phyloP scores from a whole-genome alignment of 2,888 invertebrate genomes.

The Scotopteryx bipunctaria region DNA sequence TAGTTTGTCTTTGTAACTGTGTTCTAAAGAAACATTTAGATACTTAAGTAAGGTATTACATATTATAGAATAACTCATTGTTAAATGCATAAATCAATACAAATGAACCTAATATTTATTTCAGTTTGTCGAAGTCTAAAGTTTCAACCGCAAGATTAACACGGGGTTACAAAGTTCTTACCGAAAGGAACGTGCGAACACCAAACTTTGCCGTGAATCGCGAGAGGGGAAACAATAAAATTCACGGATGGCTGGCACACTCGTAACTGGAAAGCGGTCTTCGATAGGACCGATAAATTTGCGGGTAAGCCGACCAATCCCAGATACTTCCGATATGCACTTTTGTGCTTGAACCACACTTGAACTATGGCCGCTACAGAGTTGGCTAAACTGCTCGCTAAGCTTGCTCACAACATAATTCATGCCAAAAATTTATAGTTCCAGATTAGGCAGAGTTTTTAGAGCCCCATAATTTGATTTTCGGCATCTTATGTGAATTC shows the following conservation, averaged over 20 bases:
- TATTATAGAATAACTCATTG: too few species aligned
- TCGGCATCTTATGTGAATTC: too few species aligned
- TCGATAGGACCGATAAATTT: constrained; percentile 59
- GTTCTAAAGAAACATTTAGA: too few species aligned
- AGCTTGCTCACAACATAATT: too few species aligned
- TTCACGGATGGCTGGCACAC: constrained; percentile 65
- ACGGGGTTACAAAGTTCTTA: constrained; percentile 45
- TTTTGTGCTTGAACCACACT: constrained; percentile 47
- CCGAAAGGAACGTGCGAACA: constrained; percentile 59
- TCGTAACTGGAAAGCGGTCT: constrained; percentile 41
- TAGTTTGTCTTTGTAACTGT: too few species aligned
- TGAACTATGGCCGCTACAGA: constrained; percentile 24
- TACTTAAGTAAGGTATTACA: too few species aligned
- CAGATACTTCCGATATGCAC: constrained; percentile 56
- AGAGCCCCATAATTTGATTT: too few species aligned
- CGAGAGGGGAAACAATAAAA: constrained; percentile 72
- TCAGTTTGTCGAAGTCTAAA: constrained; percentile 35
- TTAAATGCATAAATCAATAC: constrained; percentile 15
- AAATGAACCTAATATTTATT: constrained; percentile 22
- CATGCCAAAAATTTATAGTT: too few species aligned
- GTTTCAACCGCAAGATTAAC: constrained; percentile 52
- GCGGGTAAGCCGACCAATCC: constrained; percentile 54
- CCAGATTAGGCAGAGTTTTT: too few species aligned
- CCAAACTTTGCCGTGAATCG: constrained; percentile 61
- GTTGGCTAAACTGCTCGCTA: not conserved